A percentile compares a stretch with the other conserved stretches of the same genome.
phyloP scores from a whole-genome alignment of 2,888 invertebrate genomes.

The Aphodius granarius region DNA sequence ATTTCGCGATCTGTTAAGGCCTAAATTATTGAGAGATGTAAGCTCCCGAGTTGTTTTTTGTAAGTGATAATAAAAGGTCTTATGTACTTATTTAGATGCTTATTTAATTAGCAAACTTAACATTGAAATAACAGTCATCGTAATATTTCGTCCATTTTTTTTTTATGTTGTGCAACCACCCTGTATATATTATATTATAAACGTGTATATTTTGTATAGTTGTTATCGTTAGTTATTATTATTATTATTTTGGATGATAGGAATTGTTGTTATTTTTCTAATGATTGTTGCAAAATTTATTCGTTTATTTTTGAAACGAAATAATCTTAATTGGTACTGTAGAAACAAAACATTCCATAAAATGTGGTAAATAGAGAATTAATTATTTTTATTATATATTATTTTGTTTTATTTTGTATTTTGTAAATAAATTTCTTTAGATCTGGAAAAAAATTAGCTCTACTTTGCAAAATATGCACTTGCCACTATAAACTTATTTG shows the following conservation, averaged over 20 bases:
- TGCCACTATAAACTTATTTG: background rate
- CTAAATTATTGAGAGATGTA: background rate
- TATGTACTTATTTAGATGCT: background rate
- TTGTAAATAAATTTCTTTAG: background rate
- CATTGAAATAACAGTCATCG: background rate
- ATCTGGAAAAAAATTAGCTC: background rate
- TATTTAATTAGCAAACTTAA: background rate
- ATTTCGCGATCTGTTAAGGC: background rate
- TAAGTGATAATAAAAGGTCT: background rate
- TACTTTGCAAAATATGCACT: background rate
- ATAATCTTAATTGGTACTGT: background rate
- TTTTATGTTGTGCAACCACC: background rate
- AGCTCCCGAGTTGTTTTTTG: background rate
- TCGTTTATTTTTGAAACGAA: background rate
- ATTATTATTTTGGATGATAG: background rate
- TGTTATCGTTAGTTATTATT: background rate
- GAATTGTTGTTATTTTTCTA: background rate
- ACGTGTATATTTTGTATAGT: background rate
- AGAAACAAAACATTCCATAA: background rate
- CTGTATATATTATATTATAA: background rate
- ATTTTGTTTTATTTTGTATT: background rate
- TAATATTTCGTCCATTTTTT: background rate
- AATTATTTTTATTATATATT: background rate
- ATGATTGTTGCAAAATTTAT: background rate
- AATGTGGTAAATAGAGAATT: background rate